Conservation (phyloP, 2,113 vertebrate genomes). For the Podocnemis expansa region DNA sequence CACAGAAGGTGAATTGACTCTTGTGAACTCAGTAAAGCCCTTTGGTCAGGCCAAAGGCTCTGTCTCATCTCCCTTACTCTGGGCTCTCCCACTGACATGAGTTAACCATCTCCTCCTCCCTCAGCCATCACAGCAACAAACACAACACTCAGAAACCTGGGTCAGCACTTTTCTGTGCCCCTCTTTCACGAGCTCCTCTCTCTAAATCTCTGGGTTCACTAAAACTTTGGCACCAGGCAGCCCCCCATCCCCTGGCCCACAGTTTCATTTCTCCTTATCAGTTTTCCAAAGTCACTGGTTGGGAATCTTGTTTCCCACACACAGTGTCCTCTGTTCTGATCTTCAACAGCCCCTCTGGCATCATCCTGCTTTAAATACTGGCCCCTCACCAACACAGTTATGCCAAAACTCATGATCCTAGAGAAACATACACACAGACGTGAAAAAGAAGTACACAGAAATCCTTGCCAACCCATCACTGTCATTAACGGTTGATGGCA, state of each 20-base stretch:
- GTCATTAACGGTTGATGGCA: not conserved
- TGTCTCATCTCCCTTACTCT: rapidly evolving
- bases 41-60: not conserved
- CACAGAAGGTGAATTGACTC: rapidly evolving
- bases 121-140: not conserved
- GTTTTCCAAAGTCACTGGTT: conserved; percentile 27
- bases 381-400: conserved; percentile 59
- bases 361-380: conserved; percentile 12
- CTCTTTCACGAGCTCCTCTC: not conserved
- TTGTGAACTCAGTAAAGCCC: not conserved
- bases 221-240: not conserved
- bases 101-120: not conserved
- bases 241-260: not conserved
- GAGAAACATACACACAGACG: conserved; percentile 55
- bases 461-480: conserved; percentile 58
- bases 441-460: conserved; percentile 41
- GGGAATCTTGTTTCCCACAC: conserved; percentile 57
- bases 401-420: conserved; percentile 55
- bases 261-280: not conserved
- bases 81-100: not conserved
- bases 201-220: not conserved
- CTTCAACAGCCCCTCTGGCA: not conserved
- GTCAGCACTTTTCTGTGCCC: rapidly evolving
- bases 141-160: not conserved
- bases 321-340: conserved; percentile 59